These are phyloP conservation scores for Callyntrura sp. DNA, from an alignment of 2,888 invertebrate genomes.

Conservation along the genomic window DNA sequence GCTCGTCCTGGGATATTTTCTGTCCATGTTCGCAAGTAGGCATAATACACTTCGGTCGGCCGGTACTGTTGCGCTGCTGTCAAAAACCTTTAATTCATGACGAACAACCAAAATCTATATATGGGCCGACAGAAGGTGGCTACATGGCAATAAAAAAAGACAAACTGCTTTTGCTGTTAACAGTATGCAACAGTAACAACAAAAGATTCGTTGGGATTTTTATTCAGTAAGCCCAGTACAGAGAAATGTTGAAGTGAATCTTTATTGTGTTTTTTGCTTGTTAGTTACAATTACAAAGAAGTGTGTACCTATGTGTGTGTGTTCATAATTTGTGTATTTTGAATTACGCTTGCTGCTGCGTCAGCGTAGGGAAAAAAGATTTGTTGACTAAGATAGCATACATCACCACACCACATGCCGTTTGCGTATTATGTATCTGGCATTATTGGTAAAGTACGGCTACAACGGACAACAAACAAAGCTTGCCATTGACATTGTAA, in stretches of 20 bases:
- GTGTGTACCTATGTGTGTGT: too few relatives aligned
- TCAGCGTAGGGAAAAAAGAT: slow-evolving; percentile 1
- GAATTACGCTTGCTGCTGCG: slow-evolving; percentile 11
- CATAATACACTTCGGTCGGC: too few relatives aligned
- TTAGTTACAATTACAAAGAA: too few relatives aligned
- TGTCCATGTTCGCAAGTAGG: neutral
- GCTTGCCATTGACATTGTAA: slow-evolving; percentile 58
- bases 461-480: too few relatives aligned
- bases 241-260: slow-evolving; percentile 1
- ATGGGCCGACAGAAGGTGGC: slow-evolving; percentile 67
- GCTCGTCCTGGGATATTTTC: neutral
- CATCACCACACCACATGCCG: slow-evolving; percentile 47
- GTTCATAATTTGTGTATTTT: slow-evolving; percentile 36
- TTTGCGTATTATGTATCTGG: neutral
- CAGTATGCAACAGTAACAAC: slow-evolving; percentile 3
- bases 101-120: slow-evolving; percentile 59
- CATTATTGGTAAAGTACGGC: too few relatives aligned
- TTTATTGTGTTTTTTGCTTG: slow-evolving; percentile 46
- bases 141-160: slow-evolving; percentile 63
- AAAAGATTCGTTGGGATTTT: slow-evolving; percentile 42
- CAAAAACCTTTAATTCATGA: slow-evolving; percentile 71
- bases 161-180: slow-evolving; percentile 41
- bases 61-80: slow-evolving; percentile 47
- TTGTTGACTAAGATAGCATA: slow-evolving; percentile 56
- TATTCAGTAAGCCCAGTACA: slow-evolving; percentile 21